These are phyloP conservation scores for Polyergus mexicanus DNA, from an alignment of 1,140 invertebrate species.

Conservation along the genomic window DNA sequence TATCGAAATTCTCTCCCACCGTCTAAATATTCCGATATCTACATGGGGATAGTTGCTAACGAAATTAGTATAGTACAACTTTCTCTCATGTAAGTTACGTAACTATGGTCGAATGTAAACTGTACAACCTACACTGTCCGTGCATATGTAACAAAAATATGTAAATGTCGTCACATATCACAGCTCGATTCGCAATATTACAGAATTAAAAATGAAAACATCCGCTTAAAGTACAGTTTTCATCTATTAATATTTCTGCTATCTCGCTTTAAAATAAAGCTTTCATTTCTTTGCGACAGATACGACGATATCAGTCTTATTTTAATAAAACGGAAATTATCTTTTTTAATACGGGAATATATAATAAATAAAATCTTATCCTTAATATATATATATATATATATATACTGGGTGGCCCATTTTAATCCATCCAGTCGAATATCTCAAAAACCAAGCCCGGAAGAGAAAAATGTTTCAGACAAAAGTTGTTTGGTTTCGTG, in stretches of 20 bases:
- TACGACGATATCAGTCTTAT: neutral
- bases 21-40: neutral
- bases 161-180: neutral
- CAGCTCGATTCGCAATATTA: neutral
- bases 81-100: neutral
- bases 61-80: slow-evolving; percentile 19
- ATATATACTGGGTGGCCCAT: too few species aligned
- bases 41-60: neutral
- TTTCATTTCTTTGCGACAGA: neutral
- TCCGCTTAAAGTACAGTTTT: neutral
- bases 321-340: neutral
- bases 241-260: slow-evolving; percentile 14
- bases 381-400: neutral
- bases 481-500: too few species aligned
- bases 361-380: too few species aligned
- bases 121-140: neutral
- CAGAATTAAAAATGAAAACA: slow-evolving; percentile 9
- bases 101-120: neutral
- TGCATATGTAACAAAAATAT: slow-evolving; percentile 19
- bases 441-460: too few species aligned
- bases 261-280: neutral
- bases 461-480: too few species aligned
- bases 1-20: slow-evolving; percentile 23
- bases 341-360: too few species aligned
- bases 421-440: too few species aligned